These are phyloP conservation scores for Carposina sasakii DNA, from an alignment of 1,140 invertebrate species.

Conservation along the genomic window DNA sequence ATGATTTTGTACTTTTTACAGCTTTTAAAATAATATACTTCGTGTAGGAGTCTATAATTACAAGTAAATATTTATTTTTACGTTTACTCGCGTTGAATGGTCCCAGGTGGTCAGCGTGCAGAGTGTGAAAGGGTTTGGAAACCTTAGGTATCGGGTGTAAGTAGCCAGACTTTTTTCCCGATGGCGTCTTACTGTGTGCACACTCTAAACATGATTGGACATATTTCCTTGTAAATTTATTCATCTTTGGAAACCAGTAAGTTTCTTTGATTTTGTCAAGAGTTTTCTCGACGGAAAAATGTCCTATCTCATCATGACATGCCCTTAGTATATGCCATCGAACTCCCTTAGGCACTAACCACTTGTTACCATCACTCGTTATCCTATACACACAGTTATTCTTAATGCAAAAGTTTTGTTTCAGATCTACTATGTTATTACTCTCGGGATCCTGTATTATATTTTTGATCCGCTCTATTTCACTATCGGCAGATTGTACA, in stretches of 20 bases:
- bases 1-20: background rate
- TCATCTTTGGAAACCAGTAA: conserved; percentile 27
- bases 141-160: conserved; percentile 21
- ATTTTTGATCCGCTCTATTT: background rate
- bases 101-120: conserved; percentile 3
- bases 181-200: conserved; percentile 9
- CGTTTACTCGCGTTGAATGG: background rate
- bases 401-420: conserved; percentile 1
- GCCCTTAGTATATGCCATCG: conserved; percentile 14
- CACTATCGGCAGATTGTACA: background rate
- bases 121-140: conserved; percentile 12
- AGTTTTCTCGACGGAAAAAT: conserved; percentile 29
- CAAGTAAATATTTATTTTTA: background rate
- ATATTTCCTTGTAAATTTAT: conserved; percentile 14
- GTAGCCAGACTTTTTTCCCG: conserved; percentile 17
- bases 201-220: conserved; percentile 18
- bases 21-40: conserved; percentile 1
- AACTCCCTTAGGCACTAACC: conserved; percentile 11
- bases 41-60: background rate
- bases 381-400: background rate
- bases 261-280: conserved; percentile 21
- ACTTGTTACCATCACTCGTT: background rate
- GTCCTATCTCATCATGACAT: conserved; percentile 29
- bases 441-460: background rate
- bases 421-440: background rate